Conservation (phyloP, 2,888 invertebrate genomes). For the Scaptomyza tumidula region DNA sequence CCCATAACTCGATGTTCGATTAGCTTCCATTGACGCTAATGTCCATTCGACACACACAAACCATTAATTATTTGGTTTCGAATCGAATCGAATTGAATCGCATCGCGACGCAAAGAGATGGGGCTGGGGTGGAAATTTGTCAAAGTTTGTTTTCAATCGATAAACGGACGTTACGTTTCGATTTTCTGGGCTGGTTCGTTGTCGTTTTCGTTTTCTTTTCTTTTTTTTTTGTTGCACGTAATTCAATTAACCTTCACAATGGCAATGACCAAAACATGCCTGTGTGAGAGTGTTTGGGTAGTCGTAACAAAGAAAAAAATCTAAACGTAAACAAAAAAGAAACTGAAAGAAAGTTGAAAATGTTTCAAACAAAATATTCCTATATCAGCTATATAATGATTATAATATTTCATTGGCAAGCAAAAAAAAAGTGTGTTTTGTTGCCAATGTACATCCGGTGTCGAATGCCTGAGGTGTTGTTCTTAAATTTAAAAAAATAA, state of each 20-base stretch:
- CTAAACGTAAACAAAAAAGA: conserved; percentile 45
- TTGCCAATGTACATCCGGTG: neutral
- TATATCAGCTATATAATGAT: neutral
- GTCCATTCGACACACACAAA: conserved; percentile 9
- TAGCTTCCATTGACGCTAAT: conserved; percentile 18
- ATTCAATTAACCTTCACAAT: conserved; percentile 75
- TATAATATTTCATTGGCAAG: neutral
- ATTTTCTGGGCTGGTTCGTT: conserved; percentile 25
- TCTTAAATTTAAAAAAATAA: neutral
- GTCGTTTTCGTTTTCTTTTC: neutral
- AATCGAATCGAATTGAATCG: neutral
- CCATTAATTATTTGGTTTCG: conserved; percentile 31
- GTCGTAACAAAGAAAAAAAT: conserved; percentile 22
- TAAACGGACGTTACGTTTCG: conserved; percentile 33
- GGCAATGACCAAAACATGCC: conserved; percentile 40
- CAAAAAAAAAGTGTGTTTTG: neutral
- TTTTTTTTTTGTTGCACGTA: conserved; percentile 42
- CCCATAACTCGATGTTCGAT: conserved; percentile 8
- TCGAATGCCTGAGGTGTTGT: neutral
- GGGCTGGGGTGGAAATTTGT: conserved; percentile 13
- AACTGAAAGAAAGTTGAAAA: neutral
- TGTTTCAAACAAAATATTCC: neutral
- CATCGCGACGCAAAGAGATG: neutral
- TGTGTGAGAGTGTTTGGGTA: conserved; percentile 2
- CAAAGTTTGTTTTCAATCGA: conserved; percentile 41